A percentile compares a stretch with the other conserved stretches of the same genome.
Conservation (phyloP, 2,797 vertebrate species). For the Tolypeutes matacus region DNA sequence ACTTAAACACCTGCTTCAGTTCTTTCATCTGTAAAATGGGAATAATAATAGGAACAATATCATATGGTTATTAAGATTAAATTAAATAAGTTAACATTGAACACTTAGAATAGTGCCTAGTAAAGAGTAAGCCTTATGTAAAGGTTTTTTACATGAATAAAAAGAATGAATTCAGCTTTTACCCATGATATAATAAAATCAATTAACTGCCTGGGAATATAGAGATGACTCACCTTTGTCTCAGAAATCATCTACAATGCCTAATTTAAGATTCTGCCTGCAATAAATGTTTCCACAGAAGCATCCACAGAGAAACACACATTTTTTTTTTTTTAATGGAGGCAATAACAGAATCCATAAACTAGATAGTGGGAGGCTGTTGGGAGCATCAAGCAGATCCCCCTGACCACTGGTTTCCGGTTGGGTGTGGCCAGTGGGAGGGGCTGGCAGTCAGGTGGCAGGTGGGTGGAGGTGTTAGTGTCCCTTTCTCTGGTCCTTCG, state of each 20-base stretch:
- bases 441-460: not conserved
- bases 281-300: not conserved
- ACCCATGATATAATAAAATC: not conserved
- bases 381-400: not conserved
- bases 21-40: not conserved
- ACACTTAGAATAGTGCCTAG: not conserved
- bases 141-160: not conserved
- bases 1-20: not conserved
- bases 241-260: not conserved
- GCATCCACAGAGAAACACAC: not conserved
- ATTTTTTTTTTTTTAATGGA: not conserved
- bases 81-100: not conserved
- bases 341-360: not conserved
- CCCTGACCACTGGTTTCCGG: not conserved
- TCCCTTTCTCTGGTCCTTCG: not conserved
- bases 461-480: too few relatives aligned
- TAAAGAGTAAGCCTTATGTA: not conserved
- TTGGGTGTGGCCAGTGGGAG: too few relatives aligned
- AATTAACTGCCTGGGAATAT: not conserved
- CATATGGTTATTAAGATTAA: not conserved
- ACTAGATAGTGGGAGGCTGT: not conserved
- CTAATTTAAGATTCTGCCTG: not conserved
- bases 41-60: not conserved
- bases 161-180: conserved; percentile 20
- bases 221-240: not conserved